Evolutionary conservation across 2,113 vertebrate genomes (phyloP).

Genomic region (Falco punctatus): DNA sequence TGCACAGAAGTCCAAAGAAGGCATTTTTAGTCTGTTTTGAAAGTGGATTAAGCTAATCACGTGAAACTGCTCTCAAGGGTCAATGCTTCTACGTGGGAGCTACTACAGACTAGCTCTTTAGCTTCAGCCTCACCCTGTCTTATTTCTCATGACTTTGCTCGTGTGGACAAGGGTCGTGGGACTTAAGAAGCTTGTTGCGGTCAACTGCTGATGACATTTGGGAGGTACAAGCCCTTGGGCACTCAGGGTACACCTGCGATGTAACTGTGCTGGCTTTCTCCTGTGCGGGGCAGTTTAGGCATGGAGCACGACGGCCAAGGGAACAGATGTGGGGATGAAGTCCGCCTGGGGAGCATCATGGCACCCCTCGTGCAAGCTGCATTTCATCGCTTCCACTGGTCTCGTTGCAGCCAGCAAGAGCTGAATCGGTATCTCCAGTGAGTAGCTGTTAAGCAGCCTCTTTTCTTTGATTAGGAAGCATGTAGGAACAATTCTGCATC

Average conservation of each 20-base stretch:
- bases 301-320: constrained; percentile 98
- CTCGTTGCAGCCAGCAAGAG: constrained; percentile 97
- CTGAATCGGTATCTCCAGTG: constrained; percentile 93
- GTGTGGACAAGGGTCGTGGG: neutral
- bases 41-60: neutral
- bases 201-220: accelerated
- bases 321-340: constrained; percentile 96
- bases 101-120: neutral
- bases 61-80: neutral
- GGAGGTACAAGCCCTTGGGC: neutral
- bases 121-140: neutral
- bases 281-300: constrained; percentile 80
- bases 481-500: neutral
- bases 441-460: constrained; percentile 60
- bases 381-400: constrained; percentile 98
- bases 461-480: neutral
- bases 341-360: constrained; percentile 98
- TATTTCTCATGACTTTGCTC: neutral
- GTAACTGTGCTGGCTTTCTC: neutral
- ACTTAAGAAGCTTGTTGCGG: neutral
- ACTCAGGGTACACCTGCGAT: accelerated
- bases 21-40: neutral
- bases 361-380: constrained; percentile 95
- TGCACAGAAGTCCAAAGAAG: neutral
- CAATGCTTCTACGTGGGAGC: neutral